A percentile compares a stretch with the other conserved stretches of the same genome.
Evolutionary conservation across 1,140 invertebrate genomes (phyloP).

Genomic region (Lordiphosa collinella): DNA sequence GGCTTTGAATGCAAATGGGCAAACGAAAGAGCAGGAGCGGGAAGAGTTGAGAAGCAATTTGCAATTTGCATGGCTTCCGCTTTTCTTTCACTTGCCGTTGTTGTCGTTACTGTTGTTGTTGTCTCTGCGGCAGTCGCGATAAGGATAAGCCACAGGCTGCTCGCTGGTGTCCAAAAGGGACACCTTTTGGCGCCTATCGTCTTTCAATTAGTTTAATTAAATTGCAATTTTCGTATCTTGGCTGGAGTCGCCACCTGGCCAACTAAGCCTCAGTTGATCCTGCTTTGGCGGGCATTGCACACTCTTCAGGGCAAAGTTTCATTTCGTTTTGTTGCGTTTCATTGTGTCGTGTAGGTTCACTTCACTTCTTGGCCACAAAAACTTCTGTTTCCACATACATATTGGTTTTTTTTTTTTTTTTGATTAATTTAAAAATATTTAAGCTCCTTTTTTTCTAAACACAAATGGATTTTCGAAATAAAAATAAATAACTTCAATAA

Average conservation of each 20-base stretch:
- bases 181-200: conserved; percentile 52
- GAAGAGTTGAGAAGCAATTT: conserved; percentile 56
- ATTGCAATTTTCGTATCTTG: conserved; percentile 55
- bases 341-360: too few species aligned
- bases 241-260: conserved; percentile 30
- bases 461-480: too few species aligned
- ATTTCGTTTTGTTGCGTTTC: not conserved
- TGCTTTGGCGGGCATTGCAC: conserved; percentile 9
- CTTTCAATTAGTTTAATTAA: conserved; percentile 77
- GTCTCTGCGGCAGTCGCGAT: conserved; percentile 40
- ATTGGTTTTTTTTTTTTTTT: too few species aligned
- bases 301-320: conserved; percentile 4
- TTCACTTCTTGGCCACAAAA: too few species aligned
- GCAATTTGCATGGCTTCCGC: conserved; percentile 63
- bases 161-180: conserved; percentile 6
- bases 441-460: too few species aligned
- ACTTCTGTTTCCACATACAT: too few species aligned
- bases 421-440: too few species aligned
- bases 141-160: conserved; percentile 45
- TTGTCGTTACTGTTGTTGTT: conserved; percentile 17
- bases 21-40: conserved; percentile 8
- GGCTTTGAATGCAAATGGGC: conserved; percentile 67
- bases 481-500: too few species aligned
- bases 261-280: conserved; percentile 45
- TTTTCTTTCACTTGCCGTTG: conserved; percentile 12